Percentiles rank a stretch among this genome's conserved stretches.
Evolutionary conservation across 1,140 invertebrate species (phyloP).

Genomic region (Adoxophyes honmai): DNA sequence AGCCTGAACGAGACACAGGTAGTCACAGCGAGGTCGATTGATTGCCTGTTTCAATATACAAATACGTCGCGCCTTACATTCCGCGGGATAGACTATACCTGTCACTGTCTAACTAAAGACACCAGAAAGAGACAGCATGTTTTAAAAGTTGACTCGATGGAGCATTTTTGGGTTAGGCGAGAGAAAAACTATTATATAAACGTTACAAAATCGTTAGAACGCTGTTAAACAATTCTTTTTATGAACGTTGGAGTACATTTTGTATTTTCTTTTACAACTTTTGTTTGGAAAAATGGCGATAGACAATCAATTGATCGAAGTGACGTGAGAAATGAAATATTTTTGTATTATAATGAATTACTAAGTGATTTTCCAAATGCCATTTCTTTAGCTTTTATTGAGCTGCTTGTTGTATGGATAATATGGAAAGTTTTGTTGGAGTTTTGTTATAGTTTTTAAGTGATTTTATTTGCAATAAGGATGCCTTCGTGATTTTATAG

Average conservation of each 20-base stretch:
- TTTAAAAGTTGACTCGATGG: too few relatives aligned
- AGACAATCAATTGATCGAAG: constrained; percentile 30
- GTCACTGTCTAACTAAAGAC: too few relatives aligned
- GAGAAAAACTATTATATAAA: too few relatives aligned
- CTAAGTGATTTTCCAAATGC: constrained; percentile 46
- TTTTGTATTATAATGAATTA: constrained; percentile 52
- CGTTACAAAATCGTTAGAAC: too few relatives aligned
- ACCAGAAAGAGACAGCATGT: too few relatives aligned
- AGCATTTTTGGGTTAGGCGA: too few relatives aligned
- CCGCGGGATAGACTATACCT: too few relatives aligned
- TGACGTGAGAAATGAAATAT: constrained; percentile 42
- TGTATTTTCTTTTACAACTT: neutral
- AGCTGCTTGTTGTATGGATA: constrained; percentile 43
- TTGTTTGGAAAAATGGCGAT: constrained; percentile 2
- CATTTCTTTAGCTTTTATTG: constrained; percentile 62
- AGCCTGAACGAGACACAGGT: constrained; percentile 28
- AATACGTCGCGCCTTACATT: too few relatives aligned
- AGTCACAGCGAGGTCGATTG: constrained; percentile 17
- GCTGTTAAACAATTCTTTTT: too few relatives aligned
- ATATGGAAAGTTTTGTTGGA: constrained; percentile 17
- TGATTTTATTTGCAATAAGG: constrained; percentile 13
- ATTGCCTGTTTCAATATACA: constrained; percentile 14
- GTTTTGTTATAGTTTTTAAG: constrained; percentile 25
- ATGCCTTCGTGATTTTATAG: neutral
- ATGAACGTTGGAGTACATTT: neutral